phyloP scores from a whole-genome alignment of 2,113 vertebrate species.

The Callipepla californica region DNA sequence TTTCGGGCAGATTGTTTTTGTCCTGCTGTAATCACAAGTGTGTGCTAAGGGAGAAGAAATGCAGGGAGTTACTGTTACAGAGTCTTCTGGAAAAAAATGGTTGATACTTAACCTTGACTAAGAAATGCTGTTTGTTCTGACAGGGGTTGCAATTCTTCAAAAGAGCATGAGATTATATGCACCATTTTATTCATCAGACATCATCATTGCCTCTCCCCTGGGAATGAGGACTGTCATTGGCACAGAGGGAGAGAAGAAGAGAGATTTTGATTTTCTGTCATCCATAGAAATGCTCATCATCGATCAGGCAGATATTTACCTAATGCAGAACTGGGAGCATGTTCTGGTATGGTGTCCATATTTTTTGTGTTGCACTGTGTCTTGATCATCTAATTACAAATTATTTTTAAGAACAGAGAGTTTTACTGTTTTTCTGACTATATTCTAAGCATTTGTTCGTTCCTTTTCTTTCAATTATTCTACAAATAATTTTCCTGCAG shows the following conservation, averaged over 20 bases:
- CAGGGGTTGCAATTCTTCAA: constrained; percentile 90
- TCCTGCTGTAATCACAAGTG: not conserved
- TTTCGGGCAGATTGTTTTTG: not conserved
- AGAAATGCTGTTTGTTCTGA: not conserved
- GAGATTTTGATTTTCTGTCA: constrained; percentile 95
- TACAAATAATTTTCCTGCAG: not conserved
- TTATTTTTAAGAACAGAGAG: not conserved
- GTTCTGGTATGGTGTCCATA: constrained; percentile 83
- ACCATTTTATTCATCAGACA: constrained; percentile 96
- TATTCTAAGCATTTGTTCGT: not conserved
- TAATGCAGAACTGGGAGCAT: constrained; percentile 99
- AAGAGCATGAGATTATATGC: constrained; percentile 91
- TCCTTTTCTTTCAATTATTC: not conserved
- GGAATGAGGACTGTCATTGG: constrained; percentile 93
- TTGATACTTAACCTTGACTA: not conserved
- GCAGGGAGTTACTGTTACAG: not conserved
- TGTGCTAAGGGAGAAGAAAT: not conserved
- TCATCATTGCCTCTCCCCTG: constrained; percentile 94
- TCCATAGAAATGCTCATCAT: constrained; percentile 94
- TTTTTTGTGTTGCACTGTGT: not conserved
- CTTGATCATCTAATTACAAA: not conserved
- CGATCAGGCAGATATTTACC: constrained; percentile 93
- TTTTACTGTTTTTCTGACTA: not conserved
- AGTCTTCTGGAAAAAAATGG: not conserved
- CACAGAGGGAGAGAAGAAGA: constrained; percentile 88